Evolutionary conservation across 2,888 invertebrate genomes (phyloP), one percentile per base, ranked within the genome.

Genomic region (Drosophila recens): DNA sequence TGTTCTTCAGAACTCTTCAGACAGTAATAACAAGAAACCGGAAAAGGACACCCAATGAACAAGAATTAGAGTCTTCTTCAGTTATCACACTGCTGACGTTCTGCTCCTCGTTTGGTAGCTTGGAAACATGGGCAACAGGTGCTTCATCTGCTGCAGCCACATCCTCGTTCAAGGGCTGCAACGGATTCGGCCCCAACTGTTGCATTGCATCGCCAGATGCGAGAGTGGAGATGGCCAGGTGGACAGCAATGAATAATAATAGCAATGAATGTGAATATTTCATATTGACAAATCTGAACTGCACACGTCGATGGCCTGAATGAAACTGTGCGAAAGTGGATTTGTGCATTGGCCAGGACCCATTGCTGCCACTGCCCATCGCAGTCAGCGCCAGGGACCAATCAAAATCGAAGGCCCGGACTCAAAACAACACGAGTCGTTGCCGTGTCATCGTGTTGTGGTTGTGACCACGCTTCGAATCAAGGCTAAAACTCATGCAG

Each of bases 81-180:
- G 17, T 8, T 3, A 9, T n/a, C 11, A 11, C 11, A 10, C 5
- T 15, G 5, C 15, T 30, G 9, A 27, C 13, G 13, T 30, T n/a
- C 3, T 30, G 2, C 8, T 36, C 36, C 4, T 20, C 36, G 1
- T 10, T 20, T 2, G 34, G 2, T 23, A 23, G 27, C 11, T 17
- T 1, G 9, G 27, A 3, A 9, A 9, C 4, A 4, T 38, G 20
- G 40, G 48, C 71, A 71, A 64, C 58, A 71, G 64, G 72, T 64
- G 40, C n/a, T 23, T 30, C 6, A n/a, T 11, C 4, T 20, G 33
- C 42, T 34, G 15, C 11, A 13, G 17, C 1, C 17, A 20, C 9
- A 42, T 23, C 13, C 5, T 10, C 6, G 3, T 3, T 10, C 23
- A 23, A 33, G 8, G 10, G 1, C 3, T 15, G 9, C 13, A 8